Base-by-base conservation (phyloP, 2,888 invertebrate species). In the Escarpia spicata region DNA sequence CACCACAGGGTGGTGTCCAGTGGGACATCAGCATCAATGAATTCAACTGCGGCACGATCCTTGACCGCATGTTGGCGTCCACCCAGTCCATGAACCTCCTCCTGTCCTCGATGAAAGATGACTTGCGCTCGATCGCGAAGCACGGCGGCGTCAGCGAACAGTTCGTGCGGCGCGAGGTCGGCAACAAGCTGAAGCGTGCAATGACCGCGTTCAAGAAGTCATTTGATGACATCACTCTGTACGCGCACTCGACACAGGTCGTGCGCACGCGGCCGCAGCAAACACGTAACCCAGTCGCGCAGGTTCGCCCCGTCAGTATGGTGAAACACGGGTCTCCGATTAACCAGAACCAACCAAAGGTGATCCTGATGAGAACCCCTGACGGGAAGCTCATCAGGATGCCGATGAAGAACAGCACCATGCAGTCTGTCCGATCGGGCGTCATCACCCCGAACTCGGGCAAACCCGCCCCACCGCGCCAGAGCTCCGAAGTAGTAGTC, bases 51-150 rank as follows among this genome's bases (percentile, higher is more conserved):
- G 31, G 43, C 8, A 37, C 91, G 12, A 92, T 93, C 58, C 89
- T 94, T 1, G 93, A 94, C 19, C 91, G 93, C 8, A 45, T 94
- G 44, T 31, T 93, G 37, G 93, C 93, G 2, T 91, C 92, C 37
- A 93, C 94, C 31, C 92, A 93, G 90, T 93, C 92, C n/a, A 92
- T 94, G 93, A 91, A 91, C n/a, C 90, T 93, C 91, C 92, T 93
- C n/a, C 92, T 94, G 44, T 26, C 75, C 2, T 93, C 94, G 0
- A 92, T 94, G n/a, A 93, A 92, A 91, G 91, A 93, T 10, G 93
- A 93, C 44, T 43, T 93, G 52, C 90, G 92, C n/a, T 19, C 92
- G 31, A 91, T 91, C 31, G 89, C n/a, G 3, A 91, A 91, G 19
- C 26, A 31, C 58, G 44, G 19, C 26, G 31, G 15, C 19, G 45